phyloP scores from a whole-genome alignment of 2,888 invertebrate genomes.

The Uloborus plumipes region DNA sequence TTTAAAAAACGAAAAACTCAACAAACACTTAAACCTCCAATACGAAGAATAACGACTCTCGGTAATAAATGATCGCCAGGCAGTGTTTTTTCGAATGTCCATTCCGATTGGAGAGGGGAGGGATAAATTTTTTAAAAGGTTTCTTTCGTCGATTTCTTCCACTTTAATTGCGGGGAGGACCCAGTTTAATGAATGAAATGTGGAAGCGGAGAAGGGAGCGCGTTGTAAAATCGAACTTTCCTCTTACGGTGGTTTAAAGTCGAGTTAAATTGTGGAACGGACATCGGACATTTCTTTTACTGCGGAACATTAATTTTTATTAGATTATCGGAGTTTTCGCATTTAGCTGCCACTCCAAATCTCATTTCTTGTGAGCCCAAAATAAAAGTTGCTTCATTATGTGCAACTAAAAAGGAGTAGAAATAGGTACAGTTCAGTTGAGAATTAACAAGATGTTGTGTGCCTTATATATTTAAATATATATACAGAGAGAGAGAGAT shows the following conservation, averaged over 20 bases:
- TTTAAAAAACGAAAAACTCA: too few species aligned
- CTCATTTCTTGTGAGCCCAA: not conserved
- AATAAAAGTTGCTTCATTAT: too few species aligned
- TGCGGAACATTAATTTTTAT: conserved; percentile 51
- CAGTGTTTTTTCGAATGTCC: conserved; percentile 20
- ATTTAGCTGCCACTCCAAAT: not conserved
- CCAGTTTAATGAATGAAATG: conserved; percentile 51
- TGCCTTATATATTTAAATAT: too few species aligned
- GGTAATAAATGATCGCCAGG: conserved; percentile 42
- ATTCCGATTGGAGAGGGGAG: not conserved
- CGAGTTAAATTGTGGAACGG: conserved; percentile 31
- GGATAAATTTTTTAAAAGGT: conserved; percentile 63
- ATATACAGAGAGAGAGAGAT: too few species aligned
- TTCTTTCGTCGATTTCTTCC: conserved; percentile 45
- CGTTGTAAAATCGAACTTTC: conserved; percentile 30
- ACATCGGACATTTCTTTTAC: conserved; percentile 14
- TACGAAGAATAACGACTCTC: conserved; percentile 58
- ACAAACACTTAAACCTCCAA: conserved; percentile 28
- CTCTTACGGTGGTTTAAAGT: conserved; percentile 49
- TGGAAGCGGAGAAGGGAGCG: conserved; percentile 27
- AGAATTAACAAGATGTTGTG: too few species aligned
- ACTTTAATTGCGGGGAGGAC: conserved; percentile 47
- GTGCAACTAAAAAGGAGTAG: too few species aligned
- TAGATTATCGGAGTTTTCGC: conserved; percentile 6
- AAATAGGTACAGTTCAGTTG: too few species aligned